phyloP scores from a whole-genome alignment of 2,797 vertebrate genomes.

The Dendrocincla fuliginosa region DNA sequence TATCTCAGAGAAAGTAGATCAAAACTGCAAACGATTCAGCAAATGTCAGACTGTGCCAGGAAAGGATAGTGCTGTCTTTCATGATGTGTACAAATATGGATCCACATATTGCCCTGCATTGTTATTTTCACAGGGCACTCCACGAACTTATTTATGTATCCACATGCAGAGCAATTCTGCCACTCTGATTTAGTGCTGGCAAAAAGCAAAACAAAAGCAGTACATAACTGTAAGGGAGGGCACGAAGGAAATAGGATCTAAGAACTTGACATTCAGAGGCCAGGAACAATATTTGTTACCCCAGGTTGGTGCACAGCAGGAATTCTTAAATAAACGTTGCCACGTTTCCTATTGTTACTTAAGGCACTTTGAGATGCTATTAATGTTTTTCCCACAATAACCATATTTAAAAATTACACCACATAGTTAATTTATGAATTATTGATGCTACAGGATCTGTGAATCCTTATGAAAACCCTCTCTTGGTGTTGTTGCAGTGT shows the following conservation, averaged over 20 bases:
- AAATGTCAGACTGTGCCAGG: background rate
- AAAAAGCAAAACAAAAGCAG: background rate
- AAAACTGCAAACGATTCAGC: background rate
- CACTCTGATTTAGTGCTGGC: background rate
- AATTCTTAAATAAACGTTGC: background rate
- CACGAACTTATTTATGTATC: fast-evolving
- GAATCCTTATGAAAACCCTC: background rate
- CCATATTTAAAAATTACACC: background rate
- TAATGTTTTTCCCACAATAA: background rate
- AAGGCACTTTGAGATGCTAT: background rate
- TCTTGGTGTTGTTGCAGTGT: background rate
- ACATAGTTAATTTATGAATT: background rate
- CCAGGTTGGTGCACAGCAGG: background rate
- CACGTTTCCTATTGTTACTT: background rate
- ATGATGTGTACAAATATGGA: fast-evolving
- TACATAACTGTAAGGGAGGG: background rate
- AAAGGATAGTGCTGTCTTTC: background rate
- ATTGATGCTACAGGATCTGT: background rate
- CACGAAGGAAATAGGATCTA: background rate
- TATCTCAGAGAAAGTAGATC: background rate
- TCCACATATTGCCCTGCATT: background rate
- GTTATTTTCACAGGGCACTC: background rate
- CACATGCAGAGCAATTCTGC: background rate
- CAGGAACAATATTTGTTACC: background rate
- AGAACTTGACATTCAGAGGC: background rate